A percentile compares a stretch with the other conserved stretches of the same genome.
Evolutionary conservation across 2,113 vertebrate species (phyloP).

Genomic region (Addax nasomaculatus): DNA sequence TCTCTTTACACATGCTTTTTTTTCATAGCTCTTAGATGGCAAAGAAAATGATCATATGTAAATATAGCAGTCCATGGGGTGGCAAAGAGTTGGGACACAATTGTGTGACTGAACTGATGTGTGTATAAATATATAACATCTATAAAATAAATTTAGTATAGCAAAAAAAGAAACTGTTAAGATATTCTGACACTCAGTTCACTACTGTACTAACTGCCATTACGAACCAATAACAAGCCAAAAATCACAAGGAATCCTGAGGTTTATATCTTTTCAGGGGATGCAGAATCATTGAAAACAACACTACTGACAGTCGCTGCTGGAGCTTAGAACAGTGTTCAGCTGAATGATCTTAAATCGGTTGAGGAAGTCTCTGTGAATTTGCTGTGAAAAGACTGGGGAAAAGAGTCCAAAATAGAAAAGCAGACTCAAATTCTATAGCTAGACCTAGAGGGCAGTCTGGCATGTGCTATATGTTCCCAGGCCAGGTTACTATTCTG

Average conservation of each 20-base stretch:
- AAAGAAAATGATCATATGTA: neutral
- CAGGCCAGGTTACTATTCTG: neutral
- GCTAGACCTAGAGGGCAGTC: neutral
- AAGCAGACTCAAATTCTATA: neutral
- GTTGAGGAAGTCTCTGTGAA: neutral
- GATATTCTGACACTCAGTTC: neutral
- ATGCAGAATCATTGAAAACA: neutral
- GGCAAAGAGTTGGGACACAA: neutral
- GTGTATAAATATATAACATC: neutral
- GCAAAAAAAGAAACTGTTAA: neutral
- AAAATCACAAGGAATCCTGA: neutral
- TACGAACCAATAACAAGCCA: neutral
- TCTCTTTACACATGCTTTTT: neutral
- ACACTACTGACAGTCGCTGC: neutral
- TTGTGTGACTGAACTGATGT: neutral
- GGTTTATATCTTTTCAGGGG: neutral
- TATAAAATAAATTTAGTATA: neutral
- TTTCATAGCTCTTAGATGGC: neutral
- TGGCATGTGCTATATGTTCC: neutral
- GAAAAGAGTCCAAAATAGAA: neutral
- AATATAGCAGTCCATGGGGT: neutral
- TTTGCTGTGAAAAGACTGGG: neutral
- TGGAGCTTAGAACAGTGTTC: neutral
- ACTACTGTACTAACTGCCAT: neutral
- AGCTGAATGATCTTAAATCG: neutral